A percentile compares a stretch with the other conserved stretches of the same genome.
phyloP scores from a whole-genome alignment of 2,888 invertebrate genomes.

The Sinotaia quadrata region DNA sequence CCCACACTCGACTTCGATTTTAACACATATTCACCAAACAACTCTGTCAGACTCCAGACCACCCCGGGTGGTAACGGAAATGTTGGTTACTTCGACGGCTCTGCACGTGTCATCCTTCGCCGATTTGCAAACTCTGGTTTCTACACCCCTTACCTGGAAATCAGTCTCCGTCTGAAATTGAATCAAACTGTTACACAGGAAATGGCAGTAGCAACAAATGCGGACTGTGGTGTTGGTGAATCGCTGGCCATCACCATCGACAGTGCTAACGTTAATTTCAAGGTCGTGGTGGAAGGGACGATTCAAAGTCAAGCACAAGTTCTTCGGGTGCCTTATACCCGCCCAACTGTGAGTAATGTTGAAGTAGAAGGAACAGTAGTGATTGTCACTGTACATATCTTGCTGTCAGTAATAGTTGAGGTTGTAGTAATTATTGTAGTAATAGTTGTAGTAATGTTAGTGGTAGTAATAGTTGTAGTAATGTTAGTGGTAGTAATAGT shows the following conservation, averaged over 20 bases:
- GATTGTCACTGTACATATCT: too few relatives aligned
- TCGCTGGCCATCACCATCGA: constrained; percentile 37
- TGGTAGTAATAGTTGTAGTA: too few relatives aligned
- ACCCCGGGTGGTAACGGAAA: neutral
- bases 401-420: too few relatives aligned
- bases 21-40: neutral
- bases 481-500: too few relatives aligned
- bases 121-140: constrained; percentile 39
- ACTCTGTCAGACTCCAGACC: neutral
- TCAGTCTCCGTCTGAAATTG: constrained; percentile 27
- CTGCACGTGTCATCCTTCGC: constrained; percentile 26
- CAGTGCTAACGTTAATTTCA: constrained; percentile 28
- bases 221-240: constrained; percentile 32
- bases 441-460: too few relatives aligned
- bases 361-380: too few relatives aligned
- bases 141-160: constrained; percentile 32
- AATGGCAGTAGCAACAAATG: constrained; percentile 37
- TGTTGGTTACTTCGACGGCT: constrained; percentile 23
- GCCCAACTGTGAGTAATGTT: constrained; percentile 13
- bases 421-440: too few relatives aligned
- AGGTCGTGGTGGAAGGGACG: constrained; percentile 20
- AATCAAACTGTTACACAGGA: neutral
- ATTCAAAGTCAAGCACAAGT: neutral
- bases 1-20: constrained; percentile 8
- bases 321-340: constrained; percentile 5